Percentiles rank a stretch among this genome's conserved stretches.
phyloP scores from a whole-genome alignment of 92 coral and sea anemone species.

The Pocillopora meandrina region DNA sequence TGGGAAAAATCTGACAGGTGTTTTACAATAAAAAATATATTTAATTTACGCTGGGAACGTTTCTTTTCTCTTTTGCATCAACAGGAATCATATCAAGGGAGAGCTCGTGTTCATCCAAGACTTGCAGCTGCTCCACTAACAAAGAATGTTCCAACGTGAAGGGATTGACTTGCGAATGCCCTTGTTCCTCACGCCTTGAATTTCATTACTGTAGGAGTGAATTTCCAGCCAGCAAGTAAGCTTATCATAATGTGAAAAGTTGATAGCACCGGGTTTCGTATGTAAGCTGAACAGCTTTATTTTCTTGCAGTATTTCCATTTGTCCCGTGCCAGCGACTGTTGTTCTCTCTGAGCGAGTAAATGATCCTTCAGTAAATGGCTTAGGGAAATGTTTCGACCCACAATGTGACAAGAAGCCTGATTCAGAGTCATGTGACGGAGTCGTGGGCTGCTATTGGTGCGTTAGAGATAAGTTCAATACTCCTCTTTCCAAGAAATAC shows the following conservation, averaged over 20 bases:
- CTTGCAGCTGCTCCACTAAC: slow-evolving; percentile 33
- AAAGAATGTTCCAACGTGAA: slow-evolving; percentile 24
- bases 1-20: background rate
- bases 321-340: slow-evolving; percentile 58
- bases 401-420: slow-evolving; percentile 27
- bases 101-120: slow-evolving; percentile 3
- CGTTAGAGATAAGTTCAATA: slow-evolving; percentile 39
- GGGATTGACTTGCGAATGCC: slow-evolving; percentile 52
- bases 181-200: slow-evolving; percentile 43
- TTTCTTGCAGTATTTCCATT: slow-evolving; percentile 29
- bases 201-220: slow-evolving; percentile 57
- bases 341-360: slow-evolving; percentile 6
- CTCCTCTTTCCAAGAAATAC: slow-evolving; percentile 38
- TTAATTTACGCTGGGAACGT: background rate
- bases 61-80: background rate
- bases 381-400: slow-evolving; percentile 47
- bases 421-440: slow-evolving; percentile 40
- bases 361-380: slow-evolving; percentile 23
- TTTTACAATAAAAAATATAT: no score
- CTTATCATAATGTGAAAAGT: background rate
- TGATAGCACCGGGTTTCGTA: no score
- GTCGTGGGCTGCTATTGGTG: slow-evolving; percentile 66
- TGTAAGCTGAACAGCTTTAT: no score
- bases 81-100: slow-evolving; percentile 46
- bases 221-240: slow-evolving; percentile 64